Evolutionary conservation across 2,113 vertebrate genomes (phyloP).

Genomic region (Cinclus mexicanus): DNA sequence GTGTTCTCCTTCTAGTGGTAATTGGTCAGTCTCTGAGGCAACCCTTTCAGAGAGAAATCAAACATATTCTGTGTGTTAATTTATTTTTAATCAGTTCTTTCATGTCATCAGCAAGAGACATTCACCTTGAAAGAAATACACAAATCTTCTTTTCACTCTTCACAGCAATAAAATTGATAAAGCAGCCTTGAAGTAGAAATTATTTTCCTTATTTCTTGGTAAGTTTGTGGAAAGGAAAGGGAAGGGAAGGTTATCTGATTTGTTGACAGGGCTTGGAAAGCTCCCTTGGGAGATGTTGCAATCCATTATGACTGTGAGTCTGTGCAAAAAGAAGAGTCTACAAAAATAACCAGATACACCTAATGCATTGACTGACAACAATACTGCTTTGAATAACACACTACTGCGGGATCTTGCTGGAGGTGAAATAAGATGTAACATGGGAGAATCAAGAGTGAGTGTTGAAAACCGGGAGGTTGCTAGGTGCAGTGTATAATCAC

Average conservation of each 20-base stretch:
- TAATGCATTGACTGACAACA: background rate
- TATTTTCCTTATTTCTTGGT: background rate
- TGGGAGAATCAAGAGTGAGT: background rate
- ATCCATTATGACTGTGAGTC: background rate
- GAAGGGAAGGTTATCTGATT: background rate
- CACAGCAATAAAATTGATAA: background rate
- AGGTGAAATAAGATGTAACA: background rate
- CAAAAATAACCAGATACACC: slow-evolving; percentile 5
- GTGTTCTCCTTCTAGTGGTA: background rate
- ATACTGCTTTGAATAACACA: slow-evolving; percentile 18
- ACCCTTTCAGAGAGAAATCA: background rate
- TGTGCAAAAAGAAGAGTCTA: background rate
- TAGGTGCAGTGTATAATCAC: background rate
- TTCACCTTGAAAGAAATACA: background rate
- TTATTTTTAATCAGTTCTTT: background rate
- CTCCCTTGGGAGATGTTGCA: background rate
- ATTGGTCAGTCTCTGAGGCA: background rate
- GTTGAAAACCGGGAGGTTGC: background rate
- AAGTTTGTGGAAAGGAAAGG: background rate
- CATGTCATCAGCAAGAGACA: background rate
- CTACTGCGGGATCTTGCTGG: background rate
- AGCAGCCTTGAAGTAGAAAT: background rate
- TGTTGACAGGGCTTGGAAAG: background rate
- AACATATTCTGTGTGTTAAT: background rate
- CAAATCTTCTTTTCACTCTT: background rate